Evolutionary conservation across 2,113 vertebrate species (phyloP).

Genomic region (Anseranas semipalmata): DNA sequence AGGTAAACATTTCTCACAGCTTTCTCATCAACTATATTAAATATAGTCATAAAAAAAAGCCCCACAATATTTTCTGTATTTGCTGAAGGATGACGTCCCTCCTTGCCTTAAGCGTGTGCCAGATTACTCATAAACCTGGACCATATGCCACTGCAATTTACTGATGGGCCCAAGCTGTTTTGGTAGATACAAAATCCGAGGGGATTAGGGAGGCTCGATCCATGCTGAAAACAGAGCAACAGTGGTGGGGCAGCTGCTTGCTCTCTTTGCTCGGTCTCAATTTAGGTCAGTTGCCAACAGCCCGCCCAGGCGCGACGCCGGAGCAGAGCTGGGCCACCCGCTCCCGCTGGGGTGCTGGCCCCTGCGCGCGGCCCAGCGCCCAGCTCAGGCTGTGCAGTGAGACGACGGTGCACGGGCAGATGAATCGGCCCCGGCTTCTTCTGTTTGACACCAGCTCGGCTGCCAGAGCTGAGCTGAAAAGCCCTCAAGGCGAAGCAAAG

Average conservation of each 20-base stretch:
- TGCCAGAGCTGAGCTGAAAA: background rate
- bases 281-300: constrained; percentile 72
- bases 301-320: background rate
- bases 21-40: constrained; percentile 51
- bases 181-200: constrained; percentile 92
- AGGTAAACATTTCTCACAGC: constrained; percentile 51
- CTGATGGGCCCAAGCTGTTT: constrained; percentile 99
- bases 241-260: constrained; percentile 67
- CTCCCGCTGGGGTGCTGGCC: rapidly evolving
- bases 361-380: rapidly evolving
- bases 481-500: background rate
- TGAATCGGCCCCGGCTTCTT: rapidly evolving
- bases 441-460: background rate
- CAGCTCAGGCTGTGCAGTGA: too few species aligned
- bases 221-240: constrained; percentile 79
- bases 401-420: background rate
- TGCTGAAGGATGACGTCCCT: constrained; percentile 88
- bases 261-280: constrained; percentile 61
- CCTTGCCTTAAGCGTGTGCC: constrained; percentile 89
- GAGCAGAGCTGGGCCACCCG: rapidly evolving
- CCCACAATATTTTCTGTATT: constrained; percentile 82
- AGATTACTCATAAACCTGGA: constrained; percentile 99
- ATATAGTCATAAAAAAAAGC: constrained; percentile 33
- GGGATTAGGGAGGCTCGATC: constrained; percentile 92
- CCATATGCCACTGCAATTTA: constrained; percentile 98